Percentiles rank a stretch among this genome's conserved stretches.
These are phyloP conservation scores for Strix aluco DNA, from an alignment of 2,113 vertebrate species.

Conservation along the genomic window DNA sequence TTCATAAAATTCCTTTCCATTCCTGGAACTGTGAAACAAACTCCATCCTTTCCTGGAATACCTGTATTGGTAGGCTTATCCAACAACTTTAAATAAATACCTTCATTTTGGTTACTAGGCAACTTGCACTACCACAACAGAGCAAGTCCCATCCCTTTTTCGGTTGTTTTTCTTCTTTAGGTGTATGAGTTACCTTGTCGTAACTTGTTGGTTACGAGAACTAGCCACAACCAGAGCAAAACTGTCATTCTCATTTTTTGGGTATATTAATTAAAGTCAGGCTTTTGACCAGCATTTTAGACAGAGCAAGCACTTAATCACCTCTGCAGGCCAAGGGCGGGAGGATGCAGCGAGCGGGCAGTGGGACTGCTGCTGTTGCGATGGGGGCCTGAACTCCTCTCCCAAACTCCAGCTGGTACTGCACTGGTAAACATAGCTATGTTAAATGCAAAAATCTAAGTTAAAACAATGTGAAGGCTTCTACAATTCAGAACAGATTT, in stretches of 20 bases:
- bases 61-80: conserved; percentile 12
- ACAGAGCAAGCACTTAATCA: not conserved
- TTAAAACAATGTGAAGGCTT: not conserved
- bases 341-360: not conserved
- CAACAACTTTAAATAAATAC: not conserved
- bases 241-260: not conserved
- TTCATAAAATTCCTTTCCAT: not conserved
- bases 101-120: not conserved
- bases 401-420: not conserved
- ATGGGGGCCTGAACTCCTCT: not conserved
- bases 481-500: not conserved
- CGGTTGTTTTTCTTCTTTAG: not conserved
- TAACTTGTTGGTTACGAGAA: not conserved
- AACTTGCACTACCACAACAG: not conserved
- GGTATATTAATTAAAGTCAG: not conserved
- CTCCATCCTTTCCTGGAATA: conserved; percentile 25
- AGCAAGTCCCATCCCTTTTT: not conserved
- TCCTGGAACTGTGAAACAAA: not conserved
- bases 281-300: not conserved
- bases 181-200: not conserved
- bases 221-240: not conserved
- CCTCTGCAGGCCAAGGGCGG: not conserved
- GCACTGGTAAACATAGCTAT: not conserved
- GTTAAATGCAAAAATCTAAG: not conserved
- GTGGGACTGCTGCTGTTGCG: not conserved